phyloP scores from a whole-genome alignment of 2,797 vertebrate species.

The Botia kubotai region DNA sequence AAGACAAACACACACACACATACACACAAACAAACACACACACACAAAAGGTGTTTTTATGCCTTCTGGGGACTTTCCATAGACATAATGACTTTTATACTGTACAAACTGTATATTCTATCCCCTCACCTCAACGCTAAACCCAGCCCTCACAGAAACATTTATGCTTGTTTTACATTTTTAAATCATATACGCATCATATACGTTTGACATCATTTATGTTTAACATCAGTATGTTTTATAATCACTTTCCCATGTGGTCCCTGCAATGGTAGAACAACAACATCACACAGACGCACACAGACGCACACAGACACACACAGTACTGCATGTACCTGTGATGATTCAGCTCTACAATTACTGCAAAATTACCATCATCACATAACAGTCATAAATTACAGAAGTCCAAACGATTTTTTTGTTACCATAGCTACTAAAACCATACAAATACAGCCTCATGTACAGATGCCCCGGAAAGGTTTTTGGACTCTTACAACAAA shows the following conservation, averaged over 20 bases:
- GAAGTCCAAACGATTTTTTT: not conserved
- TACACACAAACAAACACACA: too few relatives aligned
- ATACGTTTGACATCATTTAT: too few relatives aligned
- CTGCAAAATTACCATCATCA: not conserved
- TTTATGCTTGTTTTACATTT: too few relatives aligned
- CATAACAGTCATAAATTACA: not conserved
- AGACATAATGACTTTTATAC: too few relatives aligned
- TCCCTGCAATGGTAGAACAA: not conserved
- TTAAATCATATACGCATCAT: too few relatives aligned
- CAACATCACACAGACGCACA: too few relatives aligned
- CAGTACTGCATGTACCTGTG: slow-evolving; percentile 1
- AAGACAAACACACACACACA: not conserved
- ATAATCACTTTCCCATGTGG: not conserved
- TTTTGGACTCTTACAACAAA: not conserved
- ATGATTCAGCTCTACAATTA: not conserved
- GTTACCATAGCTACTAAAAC: not conserved
- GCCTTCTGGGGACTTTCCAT: too few relatives aligned
- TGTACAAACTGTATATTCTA: too few relatives aligned
- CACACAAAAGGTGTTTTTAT: too few relatives aligned
- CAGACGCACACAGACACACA: not conserved
- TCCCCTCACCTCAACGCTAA: too few relatives aligned
- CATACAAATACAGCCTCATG: not conserved
- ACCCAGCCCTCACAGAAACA: too few relatives aligned
- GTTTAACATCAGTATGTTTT: too few relatives aligned
- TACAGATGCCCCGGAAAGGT: not conserved